Evolutionary conservation across 2,797 vertebrate species (phyloP).

Genomic region (Darevskia nairensis): DNA sequence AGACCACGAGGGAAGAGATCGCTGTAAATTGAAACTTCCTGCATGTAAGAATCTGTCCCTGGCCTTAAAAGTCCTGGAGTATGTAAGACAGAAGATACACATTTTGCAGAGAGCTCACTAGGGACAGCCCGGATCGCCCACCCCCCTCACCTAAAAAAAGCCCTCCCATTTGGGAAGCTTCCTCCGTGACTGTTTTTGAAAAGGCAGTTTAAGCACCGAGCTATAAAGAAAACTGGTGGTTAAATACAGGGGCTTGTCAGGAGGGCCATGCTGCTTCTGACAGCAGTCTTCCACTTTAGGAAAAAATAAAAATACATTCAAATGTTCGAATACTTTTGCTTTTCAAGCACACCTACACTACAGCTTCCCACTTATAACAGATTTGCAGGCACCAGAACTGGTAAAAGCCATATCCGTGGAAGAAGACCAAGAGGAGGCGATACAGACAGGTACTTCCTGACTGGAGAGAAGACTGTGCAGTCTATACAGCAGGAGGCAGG

Average conservation of each 20-base stretch:
- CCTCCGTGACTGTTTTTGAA: not conserved
- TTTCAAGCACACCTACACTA: conserved; percentile 8
- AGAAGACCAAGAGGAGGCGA: conserved; percentile 54
- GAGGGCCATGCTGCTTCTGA: not conserved
- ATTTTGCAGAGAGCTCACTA: conserved; percentile 3
- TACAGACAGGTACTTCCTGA: not conserved
- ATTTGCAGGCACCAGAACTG: conserved; percentile 67
- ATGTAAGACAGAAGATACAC: conserved; percentile 28
- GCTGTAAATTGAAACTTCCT: not conserved
- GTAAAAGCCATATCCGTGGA: conserved; percentile 31
- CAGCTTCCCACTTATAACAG: conserved; percentile 53
- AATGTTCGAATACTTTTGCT: conserved; percentile 43
- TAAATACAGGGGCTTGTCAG: not conserved
- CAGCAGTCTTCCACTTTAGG: conserved; percentile 43
- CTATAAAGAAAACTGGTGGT: not conserved
- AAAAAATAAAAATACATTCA: conserved; percentile 61
- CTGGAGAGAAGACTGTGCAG: conserved; percentile 11
- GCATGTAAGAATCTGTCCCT: conserved; percentile 43
- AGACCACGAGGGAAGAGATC: not conserved
- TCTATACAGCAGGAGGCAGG: not conserved
- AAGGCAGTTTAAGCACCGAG: no score
- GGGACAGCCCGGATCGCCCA: no score
- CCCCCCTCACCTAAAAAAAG: no score
- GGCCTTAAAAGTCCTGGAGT: conserved; percentile 65
- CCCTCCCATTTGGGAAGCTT: not conserved